A percentile compares a stretch with the other conserved stretches of the same genome.
Evolutionary conservation across 2,888 invertebrate genomes (phyloP).

Genomic region (Sipha maydis): DNA sequence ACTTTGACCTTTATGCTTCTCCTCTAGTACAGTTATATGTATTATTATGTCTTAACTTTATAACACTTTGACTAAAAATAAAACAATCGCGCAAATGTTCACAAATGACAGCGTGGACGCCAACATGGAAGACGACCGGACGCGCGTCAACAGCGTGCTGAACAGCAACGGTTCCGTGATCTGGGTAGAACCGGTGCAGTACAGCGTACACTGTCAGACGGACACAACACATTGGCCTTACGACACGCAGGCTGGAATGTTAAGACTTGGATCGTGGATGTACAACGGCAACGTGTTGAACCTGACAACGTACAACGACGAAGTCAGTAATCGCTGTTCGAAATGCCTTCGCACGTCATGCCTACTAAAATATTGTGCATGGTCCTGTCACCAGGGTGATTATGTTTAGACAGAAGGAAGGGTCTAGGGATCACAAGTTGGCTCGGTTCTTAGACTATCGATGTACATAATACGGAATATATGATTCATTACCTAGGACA

Average conservation of each 20-base stretch:
- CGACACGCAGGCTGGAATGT: conserved; percentile 10
- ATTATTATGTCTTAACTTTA: no score
- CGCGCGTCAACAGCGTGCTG: conserved; percentile 2
- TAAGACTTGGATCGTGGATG: conserved; percentile 42
- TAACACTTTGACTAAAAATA: no score
- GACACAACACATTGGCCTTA: conserved; percentile 51
- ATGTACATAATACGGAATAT: no score
- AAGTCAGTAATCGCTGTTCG: background rate
- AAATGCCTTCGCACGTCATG: background rate
- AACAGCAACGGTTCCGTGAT: conserved; percentile 10
- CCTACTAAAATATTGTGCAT: background rate
- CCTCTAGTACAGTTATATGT: no score
- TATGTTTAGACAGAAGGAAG: no score
- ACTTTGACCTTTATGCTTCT: no score
- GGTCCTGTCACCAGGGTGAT: no score
- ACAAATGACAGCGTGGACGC: conserved; percentile 17
- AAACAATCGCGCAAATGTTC: background rate
- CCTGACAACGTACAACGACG: conserved; percentile 9
- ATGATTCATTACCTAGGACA: no score
- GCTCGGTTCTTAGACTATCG: no score
- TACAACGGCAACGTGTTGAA: conserved; percentile 36
- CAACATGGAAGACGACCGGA: conserved; percentile 46
- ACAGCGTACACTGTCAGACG: conserved; percentile 46
- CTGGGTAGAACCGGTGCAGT: conserved; percentile 46
- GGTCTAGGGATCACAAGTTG: no score